Conservation (phyloP, 2,797 vertebrate genomes). For the Acipenser oxyrinchus region DNA sequence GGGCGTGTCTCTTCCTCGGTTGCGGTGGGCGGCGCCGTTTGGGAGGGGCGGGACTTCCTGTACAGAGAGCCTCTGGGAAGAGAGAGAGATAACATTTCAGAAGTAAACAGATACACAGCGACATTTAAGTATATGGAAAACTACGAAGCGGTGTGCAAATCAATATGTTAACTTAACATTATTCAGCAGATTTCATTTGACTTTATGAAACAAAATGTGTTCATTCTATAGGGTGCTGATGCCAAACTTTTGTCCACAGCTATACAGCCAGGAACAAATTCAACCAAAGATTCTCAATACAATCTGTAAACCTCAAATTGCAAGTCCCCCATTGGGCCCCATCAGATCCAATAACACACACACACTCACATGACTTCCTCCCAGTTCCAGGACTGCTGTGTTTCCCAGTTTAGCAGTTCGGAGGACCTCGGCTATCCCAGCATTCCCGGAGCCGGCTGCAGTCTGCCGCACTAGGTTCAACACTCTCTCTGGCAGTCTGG, state of each 20-base stretch:
- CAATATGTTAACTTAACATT: background rate
- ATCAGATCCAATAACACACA: background rate
- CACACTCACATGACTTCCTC: constrained; percentile 13
- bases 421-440: constrained; percentile 62
- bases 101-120: no score
- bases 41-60: constrained; percentile 69
- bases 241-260: no score
- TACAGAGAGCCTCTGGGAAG: constrained; percentile 60
- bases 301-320: background rate
- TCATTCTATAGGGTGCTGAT: background rate
- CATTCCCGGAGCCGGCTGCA: constrained; percentile 53
- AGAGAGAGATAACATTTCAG: constrained; percentile 6
- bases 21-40: constrained; percentile 63
- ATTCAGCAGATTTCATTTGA: no score
- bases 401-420: constrained; percentile 57
- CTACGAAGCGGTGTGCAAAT: no score
- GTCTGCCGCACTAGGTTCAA: constrained; percentile 71
- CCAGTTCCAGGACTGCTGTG: constrained; percentile 53
- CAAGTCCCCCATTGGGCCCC: no score
- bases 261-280: no score
- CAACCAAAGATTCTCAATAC: no score
- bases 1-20: constrained; percentile 32
- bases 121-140: no score
- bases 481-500: constrained; percentile 68
- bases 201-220: no score